These are phyloP conservation scores for Torymus tubicola DNA, from an alignment of 2,888 invertebrate genomes.

Conservation along the genomic window DNA sequence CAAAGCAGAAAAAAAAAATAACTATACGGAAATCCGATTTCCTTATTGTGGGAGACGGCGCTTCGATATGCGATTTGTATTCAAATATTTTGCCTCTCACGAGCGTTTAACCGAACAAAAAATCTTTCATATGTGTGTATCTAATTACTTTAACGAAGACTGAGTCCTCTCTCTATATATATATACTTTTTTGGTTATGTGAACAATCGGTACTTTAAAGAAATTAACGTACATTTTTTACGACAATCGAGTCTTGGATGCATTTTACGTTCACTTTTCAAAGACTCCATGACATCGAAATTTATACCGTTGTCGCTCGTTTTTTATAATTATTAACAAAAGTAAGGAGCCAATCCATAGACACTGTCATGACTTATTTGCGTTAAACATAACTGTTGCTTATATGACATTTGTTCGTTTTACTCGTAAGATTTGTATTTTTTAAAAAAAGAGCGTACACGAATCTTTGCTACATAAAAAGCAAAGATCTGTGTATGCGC, in stretches of 20 bases:
- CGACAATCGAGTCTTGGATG: slow-evolving; percentile 42
- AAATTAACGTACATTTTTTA: slow-evolving; percentile 17
- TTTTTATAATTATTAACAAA: slow-evolving; percentile 11
- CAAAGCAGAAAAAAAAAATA: slow-evolving; percentile 27
- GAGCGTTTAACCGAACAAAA: slow-evolving; percentile 30
- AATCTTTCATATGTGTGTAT: slow-evolving; percentile 10
- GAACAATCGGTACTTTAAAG: slow-evolving; percentile 26
- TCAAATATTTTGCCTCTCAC: slow-evolving; percentile 12
- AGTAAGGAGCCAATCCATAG: slow-evolving; percentile 43
- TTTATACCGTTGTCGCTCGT: slow-evolving; percentile 19
- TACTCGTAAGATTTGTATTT: slow-evolving; percentile 55
- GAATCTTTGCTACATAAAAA: slow-evolving; percentile 23
- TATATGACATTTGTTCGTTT: slow-evolving; percentile 51
- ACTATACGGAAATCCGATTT: slow-evolving; percentile 1
- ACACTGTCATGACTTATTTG: slow-evolving; percentile 36
- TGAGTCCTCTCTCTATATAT: slow-evolving; percentile 49
- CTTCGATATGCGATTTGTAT: slow-evolving; percentile 18
- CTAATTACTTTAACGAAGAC: slow-evolving; percentile 52
- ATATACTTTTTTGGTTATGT: slow-evolving; percentile 20
- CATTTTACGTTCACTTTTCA: slow-evolving; percentile 22
- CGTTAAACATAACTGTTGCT: slow-evolving; percentile 47
- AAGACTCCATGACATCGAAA: slow-evolving; percentile 50
- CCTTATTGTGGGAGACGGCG: background rate
- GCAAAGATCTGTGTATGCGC: slow-evolving; percentile 35
- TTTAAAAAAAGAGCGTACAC: slow-evolving; percentile 42